phyloP scores from a whole-genome alignment of 2,113 vertebrate genomes.

The Campylomormyrus tamandua region DNA sequence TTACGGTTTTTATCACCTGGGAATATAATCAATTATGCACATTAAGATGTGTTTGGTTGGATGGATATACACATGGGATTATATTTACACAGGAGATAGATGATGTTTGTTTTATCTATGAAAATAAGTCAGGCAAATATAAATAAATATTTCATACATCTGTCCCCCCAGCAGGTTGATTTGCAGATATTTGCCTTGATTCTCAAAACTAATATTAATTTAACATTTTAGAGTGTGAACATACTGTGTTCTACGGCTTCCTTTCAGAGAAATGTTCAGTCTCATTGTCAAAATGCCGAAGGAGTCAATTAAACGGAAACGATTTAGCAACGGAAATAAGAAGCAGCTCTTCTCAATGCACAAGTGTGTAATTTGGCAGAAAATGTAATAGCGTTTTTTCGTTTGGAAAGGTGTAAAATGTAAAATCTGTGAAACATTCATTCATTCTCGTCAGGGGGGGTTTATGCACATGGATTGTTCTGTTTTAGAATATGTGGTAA shows the following conservation, averaged over 20 bases:
- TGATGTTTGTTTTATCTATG: background rate
- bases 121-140: background rate
- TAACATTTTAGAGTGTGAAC: constrained; percentile 29
- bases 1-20: background rate
- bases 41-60: background rate
- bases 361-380: background rate
- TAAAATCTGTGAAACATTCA: constrained; percentile 21
- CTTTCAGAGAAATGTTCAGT: background rate
- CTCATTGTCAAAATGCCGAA: background rate
- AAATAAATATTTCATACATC: constrained; percentile 40
- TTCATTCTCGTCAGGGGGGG: background rate
- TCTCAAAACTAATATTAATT: constrained; percentile 29
- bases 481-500: background rate
- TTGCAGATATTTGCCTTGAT: constrained; percentile 43
- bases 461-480: background rate
- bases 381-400: constrained; percentile 36
- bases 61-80: background rate
- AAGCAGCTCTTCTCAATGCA: background rate
- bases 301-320: background rate
- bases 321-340: background rate
- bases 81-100: background rate
- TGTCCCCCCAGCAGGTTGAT: constrained; percentile 45
- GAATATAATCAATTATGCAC: background rate
- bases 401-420: constrained; percentile 17
- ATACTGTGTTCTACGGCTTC: background rate